A percentile compares a stretch with the other conserved stretches of the same genome.
Evolutionary conservation across 2,113 vertebrate genomes (phyloP).

Genomic region (Limnothrissa miodon): DNA sequence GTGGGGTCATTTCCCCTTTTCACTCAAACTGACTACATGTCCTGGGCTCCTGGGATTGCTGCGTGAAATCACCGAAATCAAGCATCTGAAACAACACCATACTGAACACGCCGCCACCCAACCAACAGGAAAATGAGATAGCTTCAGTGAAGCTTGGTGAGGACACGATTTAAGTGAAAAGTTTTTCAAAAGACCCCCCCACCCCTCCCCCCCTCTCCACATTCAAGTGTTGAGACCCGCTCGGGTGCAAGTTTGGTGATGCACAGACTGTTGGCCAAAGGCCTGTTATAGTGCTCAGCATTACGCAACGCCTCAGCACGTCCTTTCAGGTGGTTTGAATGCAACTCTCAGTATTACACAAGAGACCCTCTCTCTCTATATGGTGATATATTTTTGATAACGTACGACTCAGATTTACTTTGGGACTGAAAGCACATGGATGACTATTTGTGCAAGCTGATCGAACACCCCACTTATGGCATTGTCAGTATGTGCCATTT

Average conservation of each 20-base stretch:
- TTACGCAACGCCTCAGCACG: background rate
- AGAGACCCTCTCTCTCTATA: background rate
- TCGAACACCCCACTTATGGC: background rate
- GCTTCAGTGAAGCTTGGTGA: background rate
- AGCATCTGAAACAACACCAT: background rate
- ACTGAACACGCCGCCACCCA: background rate
- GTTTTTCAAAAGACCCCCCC: background rate
- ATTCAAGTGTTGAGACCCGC: background rate
- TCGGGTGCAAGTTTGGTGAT: background rate
- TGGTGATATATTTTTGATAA: background rate
- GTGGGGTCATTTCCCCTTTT: background rate
- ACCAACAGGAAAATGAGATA: background rate
- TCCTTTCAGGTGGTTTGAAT: slow-evolving; percentile 40
- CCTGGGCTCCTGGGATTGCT: background rate
- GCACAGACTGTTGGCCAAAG: background rate
- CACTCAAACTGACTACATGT: background rate
- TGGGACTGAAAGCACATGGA: background rate
- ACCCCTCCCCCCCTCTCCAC: background rate
- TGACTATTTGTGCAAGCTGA: background rate
- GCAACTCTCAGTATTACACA: slow-evolving; percentile 35
- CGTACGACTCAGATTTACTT: background rate
- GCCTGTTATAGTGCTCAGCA: background rate
- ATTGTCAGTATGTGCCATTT: background rate
- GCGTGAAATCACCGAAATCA: background rate
- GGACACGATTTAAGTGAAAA: background rate